These are phyloP conservation scores for Australoheros facetus DNA, from an alignment of 2,797 vertebrate genomes.

Conservation along the genomic window DNA sequence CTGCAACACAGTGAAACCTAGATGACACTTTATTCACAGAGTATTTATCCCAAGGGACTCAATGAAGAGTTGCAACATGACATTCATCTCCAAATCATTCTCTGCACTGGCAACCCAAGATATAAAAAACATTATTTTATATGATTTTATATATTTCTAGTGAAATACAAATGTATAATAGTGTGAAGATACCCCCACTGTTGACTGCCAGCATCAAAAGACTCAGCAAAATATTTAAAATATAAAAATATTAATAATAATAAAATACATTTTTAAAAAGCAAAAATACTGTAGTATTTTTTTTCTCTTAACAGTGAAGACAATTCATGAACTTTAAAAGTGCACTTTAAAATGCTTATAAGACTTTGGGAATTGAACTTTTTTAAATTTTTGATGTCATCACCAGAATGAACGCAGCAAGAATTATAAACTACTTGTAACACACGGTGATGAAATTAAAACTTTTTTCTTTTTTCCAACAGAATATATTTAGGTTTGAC, in stretches of 20 bases:
- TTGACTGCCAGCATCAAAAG: not conserved
- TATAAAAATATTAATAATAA: conserved; percentile 2
- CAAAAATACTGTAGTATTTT: not conserved
- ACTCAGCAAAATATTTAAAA: not conserved
- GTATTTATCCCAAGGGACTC: conserved; percentile 35
- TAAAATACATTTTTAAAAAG: not conserved
- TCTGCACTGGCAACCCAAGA: conserved; percentile 23
- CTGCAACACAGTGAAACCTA: conserved; percentile 29
- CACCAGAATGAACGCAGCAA: conserved; percentile 30
- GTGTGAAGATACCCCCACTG: not conserved
- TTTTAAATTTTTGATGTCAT: conserved; percentile 36
- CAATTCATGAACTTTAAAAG: not conserved
- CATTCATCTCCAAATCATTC: conserved; percentile 31
- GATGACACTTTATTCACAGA: conserved; percentile 55
- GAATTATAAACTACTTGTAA: conserved; percentile 38
- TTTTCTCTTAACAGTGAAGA: not conserved
- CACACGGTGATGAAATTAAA: conserved; percentile 48
- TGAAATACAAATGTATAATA: conserved; percentile 27
- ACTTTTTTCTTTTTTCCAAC: conserved; percentile 24
- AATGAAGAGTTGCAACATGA: conserved; percentile 34
- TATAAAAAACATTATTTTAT: conserved; percentile 30
- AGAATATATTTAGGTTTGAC: conserved; percentile 49
- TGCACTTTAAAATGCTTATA: conserved; percentile 11
- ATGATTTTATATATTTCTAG: conserved; percentile 23
- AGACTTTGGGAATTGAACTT: conserved; percentile 13